phyloP scores from a whole-genome alignment of 2,888 invertebrate genomes.

The Agrilus biguttatus region DNA sequence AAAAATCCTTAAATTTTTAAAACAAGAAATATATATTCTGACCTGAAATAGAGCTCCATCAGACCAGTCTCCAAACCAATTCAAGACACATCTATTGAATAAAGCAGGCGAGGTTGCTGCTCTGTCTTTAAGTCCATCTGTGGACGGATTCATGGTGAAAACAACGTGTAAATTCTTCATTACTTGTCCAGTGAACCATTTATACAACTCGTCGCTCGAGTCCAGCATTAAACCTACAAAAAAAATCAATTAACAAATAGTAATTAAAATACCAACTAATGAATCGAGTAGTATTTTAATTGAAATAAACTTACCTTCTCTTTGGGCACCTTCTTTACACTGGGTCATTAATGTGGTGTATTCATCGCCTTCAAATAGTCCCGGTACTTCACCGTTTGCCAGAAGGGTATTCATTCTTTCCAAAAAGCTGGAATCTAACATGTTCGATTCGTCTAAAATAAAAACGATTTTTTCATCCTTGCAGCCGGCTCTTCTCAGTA shows the following conservation, averaged over 20 bases:
- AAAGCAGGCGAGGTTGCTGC: slow-evolving; percentile 98
- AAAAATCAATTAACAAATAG: background rate
- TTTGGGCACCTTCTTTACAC: slow-evolving; percentile 96
- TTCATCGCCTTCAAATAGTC: slow-evolving; percentile 91
- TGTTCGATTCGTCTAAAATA: slow-evolving; percentile 98
- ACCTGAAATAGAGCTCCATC: slow-evolving; percentile 87
- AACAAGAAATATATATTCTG: slow-evolving; percentile 7
- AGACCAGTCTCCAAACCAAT: slow-evolving; percentile 99
- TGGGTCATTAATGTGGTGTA: slow-evolving; percentile 99
- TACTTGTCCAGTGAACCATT: slow-evolving; percentile 99
- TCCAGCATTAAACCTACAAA: slow-evolving; percentile 77
- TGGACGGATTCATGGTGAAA: slow-evolving; percentile 99
- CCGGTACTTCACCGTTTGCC: slow-evolving; percentile 97
- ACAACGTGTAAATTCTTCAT: slow-evolving; percentile 99
- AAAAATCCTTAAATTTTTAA: background rate
- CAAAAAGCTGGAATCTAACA: slow-evolving; percentile 94
- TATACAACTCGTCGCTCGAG: slow-evolving; percentile 95
- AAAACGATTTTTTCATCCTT: slow-evolving; percentile 98
- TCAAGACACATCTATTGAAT: slow-evolving; percentile 97
- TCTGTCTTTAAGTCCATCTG: slow-evolving; percentile 94
- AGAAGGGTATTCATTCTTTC: slow-evolving; percentile 98
- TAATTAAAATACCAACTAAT: background rate
- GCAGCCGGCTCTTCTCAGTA: slow-evolving; percentile 73
- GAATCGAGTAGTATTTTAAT: too few species aligned
- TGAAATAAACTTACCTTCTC: slow-evolving; percentile 49